Percentiles rank a stretch among this genome's conserved stretches.
Conservation (phyloP, 2,113 vertebrate species). For the Indicator indicator region DNA sequence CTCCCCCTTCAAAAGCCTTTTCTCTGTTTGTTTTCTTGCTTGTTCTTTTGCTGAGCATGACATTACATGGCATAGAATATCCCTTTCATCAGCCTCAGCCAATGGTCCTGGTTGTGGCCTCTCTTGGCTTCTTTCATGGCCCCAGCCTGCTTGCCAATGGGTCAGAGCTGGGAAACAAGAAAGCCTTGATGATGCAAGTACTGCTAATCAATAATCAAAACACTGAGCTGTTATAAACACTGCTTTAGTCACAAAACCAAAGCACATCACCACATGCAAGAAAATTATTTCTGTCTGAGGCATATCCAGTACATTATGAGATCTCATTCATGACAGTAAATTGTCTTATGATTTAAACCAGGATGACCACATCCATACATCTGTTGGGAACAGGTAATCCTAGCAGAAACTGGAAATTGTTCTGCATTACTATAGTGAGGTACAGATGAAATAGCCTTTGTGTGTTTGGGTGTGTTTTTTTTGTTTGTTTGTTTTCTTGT, state of each 20-base stretch:
- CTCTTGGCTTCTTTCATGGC: fast-evolving
- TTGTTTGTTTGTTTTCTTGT: background rate
- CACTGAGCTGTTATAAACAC: background rate
- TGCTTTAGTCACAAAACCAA: background rate
- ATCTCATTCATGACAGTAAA: background rate
- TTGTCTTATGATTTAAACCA: background rate
- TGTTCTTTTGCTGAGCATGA: background rate
- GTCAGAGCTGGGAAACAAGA: background rate
- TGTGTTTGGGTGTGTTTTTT: background rate
- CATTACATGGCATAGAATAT: background rate
- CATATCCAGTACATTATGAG: background rate
- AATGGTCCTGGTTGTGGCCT: background rate
- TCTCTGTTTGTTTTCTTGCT: too few relatives aligned
- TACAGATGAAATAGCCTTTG: background rate
- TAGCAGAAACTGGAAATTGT: background rate
- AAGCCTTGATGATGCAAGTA: background rate
- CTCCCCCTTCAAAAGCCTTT: too few relatives aligned
- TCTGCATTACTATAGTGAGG: background rate
- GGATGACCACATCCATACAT: background rate
- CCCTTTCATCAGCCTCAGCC: background rate
- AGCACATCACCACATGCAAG: background rate
- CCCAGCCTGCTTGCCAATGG: background rate
- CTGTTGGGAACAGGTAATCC: background rate
- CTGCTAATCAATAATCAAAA: background rate
- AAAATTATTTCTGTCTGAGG: background rate